phyloP scores from a whole-genome alignment of 64 coral and sea anemone genomes.

The Montipora cactus region DNA sequence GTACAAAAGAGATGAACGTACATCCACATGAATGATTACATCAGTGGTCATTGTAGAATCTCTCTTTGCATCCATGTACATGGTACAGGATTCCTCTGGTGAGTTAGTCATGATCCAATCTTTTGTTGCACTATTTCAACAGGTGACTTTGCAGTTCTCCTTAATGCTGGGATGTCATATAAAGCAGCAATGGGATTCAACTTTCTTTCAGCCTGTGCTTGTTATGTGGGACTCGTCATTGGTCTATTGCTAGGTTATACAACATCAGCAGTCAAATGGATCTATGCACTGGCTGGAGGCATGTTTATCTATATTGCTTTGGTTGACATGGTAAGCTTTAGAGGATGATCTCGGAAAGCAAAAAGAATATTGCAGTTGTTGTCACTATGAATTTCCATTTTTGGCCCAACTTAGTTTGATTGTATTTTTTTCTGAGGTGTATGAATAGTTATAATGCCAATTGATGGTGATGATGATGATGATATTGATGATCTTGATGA shows the following conservation, averaged over 20 bases:
- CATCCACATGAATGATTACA: too few species aligned
- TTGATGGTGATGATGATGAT: too few species aligned
- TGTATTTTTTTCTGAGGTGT: too few species aligned
- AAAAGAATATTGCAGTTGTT: neutral
- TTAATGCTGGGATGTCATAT: conserved; percentile 96
- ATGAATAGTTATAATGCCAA: too few species aligned
- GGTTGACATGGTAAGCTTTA: conserved; percentile 90
- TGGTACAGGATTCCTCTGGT: too few species aligned
- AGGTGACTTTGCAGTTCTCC: conserved; percentile 99
- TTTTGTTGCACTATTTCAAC: neutral
- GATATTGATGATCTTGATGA: too few species aligned
- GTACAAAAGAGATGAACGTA: too few species aligned
- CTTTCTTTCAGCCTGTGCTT: conserved; percentile 91
- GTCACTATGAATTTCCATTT: neutral
- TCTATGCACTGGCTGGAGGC: conserved; percentile 94
- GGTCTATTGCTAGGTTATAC: conserved; percentile 93
- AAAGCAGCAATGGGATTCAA: conserved; percentile 91
- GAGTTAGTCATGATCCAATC: too few species aligned
- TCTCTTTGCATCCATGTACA: too few species aligned
- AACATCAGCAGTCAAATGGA: conserved; percentile 94
- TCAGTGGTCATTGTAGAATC: too few species aligned
- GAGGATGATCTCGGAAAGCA: neutral
- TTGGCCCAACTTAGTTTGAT: too few species aligned
- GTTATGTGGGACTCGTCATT: conserved; percentile 87
- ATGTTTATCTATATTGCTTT: conserved; percentile 98